Conservation (phyloP, 2,888 invertebrate genomes). For the Metalampra italica region DNA sequence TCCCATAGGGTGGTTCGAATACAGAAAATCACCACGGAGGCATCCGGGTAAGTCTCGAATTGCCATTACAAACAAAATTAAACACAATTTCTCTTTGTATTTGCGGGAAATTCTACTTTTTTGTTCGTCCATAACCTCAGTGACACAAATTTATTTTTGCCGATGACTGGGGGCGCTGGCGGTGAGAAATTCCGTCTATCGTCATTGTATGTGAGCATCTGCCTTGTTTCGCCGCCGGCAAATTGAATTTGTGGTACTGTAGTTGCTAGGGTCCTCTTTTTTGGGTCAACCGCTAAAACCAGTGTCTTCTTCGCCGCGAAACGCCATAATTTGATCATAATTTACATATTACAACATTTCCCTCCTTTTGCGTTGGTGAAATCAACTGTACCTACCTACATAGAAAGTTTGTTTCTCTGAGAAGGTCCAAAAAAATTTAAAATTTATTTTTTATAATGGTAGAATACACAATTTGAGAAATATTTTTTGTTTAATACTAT, state of each 20-base stretch:
- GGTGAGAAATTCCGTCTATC: background rate
- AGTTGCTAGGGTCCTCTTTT: slow-evolving; percentile 38
- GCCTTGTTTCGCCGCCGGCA: slow-evolving; percentile 5
- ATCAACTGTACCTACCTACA: background rate
- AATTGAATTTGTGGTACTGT: background rate
- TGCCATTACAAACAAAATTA: slow-evolving; percentile 19
- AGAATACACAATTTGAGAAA: too few species aligned
- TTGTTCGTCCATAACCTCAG: slow-evolving; percentile 35
- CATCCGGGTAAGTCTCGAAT: slow-evolving; percentile 67
- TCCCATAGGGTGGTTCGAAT: slow-evolving; percentile 52
- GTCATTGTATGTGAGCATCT: background rate
- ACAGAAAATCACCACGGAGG: slow-evolving; percentile 60
- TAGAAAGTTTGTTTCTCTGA: background rate
- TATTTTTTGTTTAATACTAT: too few species aligned
- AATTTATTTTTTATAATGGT: too few species aligned
- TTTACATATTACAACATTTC: slow-evolving; percentile 38
- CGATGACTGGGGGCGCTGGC: background rate
- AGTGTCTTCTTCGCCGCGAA: slow-evolving; percentile 52
- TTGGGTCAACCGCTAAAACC: slow-evolving; percentile 70
- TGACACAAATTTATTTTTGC: background rate
- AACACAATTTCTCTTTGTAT: slow-evolving; percentile 21
- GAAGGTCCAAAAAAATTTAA: too few species aligned
- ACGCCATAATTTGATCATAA: slow-evolving; percentile 36
- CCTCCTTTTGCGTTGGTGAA: background rate
- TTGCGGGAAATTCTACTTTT: slow-evolving; percentile 25